Percentiles rank a stretch among this genome's conserved stretches.
These are phyloP conservation scores for Pangasius krempfi DNA, from an alignment of 2,797 vertebrate genomes.

Conservation along the genomic window DNA sequence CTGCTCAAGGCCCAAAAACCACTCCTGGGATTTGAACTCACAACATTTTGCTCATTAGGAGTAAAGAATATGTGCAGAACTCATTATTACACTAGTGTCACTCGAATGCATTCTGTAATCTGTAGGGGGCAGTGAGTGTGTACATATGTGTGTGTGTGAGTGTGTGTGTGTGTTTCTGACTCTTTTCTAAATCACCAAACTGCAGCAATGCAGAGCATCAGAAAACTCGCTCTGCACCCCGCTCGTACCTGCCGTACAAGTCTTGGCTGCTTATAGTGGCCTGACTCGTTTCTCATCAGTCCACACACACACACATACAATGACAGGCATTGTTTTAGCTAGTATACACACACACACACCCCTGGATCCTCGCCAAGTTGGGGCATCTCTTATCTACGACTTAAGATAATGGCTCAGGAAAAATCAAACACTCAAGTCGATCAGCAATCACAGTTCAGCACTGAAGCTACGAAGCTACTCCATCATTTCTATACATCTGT, in stretches of 20 bases:
- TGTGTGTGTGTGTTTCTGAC: not conserved
- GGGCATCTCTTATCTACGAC: slow-evolving; percentile 20
- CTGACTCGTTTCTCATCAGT: slow-evolving; percentile 3
- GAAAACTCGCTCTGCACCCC: not conserved
- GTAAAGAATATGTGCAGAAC: not conserved
- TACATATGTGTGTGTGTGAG: slow-evolving; percentile 10
- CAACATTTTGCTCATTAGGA: not conserved
- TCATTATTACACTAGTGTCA: not conserved
- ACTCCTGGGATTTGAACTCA: slow-evolving; percentile 11
- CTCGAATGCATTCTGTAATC: not conserved
- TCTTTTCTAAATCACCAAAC: slow-evolving; percentile 24
- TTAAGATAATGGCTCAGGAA: not conserved
- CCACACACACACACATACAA: slow-evolving; percentile 38
- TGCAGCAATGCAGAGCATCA: not conserved
- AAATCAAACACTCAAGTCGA: not conserved
- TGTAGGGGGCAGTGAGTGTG: slow-evolving; percentile 42
- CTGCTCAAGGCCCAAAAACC: too few species aligned
- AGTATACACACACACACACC: slow-evolving; percentile 30
- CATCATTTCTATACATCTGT: not conserved
- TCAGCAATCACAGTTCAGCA: not conserved
- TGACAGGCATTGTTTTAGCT: not conserved
- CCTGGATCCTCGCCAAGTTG: not conserved
- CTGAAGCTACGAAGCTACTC: not conserved
- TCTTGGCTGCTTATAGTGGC: not conserved
- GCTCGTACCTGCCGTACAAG: not conserved